Percentiles rank a stretch among this genome's conserved stretches.
Conservation (phyloP, 2,113 vertebrate genomes). For the Tragelaphus scriptus region DNA sequence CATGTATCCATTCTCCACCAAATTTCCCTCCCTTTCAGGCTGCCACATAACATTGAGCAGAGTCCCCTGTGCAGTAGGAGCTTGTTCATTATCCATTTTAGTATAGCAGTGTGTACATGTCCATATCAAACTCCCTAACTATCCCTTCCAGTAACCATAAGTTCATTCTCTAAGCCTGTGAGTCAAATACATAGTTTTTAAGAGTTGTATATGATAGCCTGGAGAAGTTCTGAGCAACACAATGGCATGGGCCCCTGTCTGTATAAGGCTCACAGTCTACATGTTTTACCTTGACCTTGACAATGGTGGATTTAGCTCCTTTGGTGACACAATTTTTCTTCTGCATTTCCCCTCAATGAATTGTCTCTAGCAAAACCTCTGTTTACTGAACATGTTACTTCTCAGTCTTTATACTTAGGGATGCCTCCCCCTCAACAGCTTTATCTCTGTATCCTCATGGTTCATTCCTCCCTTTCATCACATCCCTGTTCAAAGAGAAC, state of each 20-base stretch:
- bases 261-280: not conserved
- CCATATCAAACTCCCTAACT: not conserved
- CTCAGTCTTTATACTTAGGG: not conserved
- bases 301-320: not conserved
- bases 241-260: not conserved
- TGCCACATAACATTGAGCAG: not conserved
- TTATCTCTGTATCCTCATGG: not conserved
- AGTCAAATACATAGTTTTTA: not conserved
- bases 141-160: rapidly evolving
- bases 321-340: not conserved
- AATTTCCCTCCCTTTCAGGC: not conserved
- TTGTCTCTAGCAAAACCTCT: not conserved
- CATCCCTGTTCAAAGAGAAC: not conserved
- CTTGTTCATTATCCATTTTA: not conserved
- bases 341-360: not conserved
- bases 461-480: not conserved
- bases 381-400: not conserved
- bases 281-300: not conserved
- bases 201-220: rapidly evolving
- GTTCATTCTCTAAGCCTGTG: not conserved
- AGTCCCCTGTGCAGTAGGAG: not conserved
- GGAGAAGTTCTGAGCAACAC: not conserved
- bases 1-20: not conserved
- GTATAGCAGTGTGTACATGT: not conserved
- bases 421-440: no score